Conservation (phyloP, 2,113 vertebrate genomes). For the Rhodinocichla rosea region DNA sequence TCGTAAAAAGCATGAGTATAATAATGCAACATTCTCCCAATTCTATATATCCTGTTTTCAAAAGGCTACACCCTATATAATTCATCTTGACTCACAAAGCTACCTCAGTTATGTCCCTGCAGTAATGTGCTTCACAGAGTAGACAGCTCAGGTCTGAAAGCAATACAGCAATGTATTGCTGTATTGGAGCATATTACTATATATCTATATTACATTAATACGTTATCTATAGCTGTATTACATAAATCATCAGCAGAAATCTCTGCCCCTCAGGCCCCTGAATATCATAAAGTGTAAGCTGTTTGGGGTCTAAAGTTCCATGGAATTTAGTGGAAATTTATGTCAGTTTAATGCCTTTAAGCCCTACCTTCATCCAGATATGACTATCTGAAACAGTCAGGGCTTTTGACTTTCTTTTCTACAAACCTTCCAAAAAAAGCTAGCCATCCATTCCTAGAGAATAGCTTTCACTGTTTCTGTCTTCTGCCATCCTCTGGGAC, state of each 20-base stretch:
- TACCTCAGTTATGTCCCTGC: background rate
- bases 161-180: background rate
- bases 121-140: background rate
- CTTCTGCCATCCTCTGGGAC: background rate
- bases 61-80: background rate
- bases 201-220: background rate
- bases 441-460: background rate
- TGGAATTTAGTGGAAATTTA: background rate
- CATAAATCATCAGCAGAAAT: background rate
- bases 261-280: background rate
- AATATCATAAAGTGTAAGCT: background rate
- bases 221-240: background rate
- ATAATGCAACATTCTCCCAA: background rate
- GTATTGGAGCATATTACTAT: background rate
- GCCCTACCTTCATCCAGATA: background rate
- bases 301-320: background rate
- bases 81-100: background rate
- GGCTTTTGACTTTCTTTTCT: background rate
- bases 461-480: background rate
- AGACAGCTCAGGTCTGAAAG: background rate
- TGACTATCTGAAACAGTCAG: background rate
- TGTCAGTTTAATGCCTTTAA: background rate
- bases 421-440: background rate
- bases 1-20: background rate
- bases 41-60: background rate